Base-by-base conservation (phyloP, 1,140 invertebrate species). In the Philotrypesis tridentata region DNA sequence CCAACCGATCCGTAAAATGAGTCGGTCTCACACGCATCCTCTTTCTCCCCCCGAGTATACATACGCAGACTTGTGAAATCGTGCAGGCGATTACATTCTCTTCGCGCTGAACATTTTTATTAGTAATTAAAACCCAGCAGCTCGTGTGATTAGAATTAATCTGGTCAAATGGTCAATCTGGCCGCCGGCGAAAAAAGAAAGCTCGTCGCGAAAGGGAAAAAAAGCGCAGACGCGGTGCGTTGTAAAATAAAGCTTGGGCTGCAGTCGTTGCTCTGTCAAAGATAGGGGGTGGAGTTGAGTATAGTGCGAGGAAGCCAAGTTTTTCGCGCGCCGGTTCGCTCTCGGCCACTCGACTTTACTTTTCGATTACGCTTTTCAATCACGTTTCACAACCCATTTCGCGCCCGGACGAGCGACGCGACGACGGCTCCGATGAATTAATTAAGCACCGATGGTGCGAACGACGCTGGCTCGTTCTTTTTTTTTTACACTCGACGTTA, bases 61-160 rank as follows among this genome's bases (percentile, higher is more conserved):
- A n/a, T n/a, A n/a, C n/a, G 11, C 14, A n/a, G n/a, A 11, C 23
- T 29, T 65, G 27, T 11, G 27, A 55, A 55, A 71, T 79, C 77
- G 27, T 21, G 48, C 21, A 43, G 23, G 8, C 79, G 79, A 81
- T 81, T 73, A 80, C 79, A 29, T 74, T 74, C 43, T 33, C 37
- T 33, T 23, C 55, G 4, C 9, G 29, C 31, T 84, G 83, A 85
- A 87, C 82, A 89, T 89, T 91, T 90, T 91, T 90, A 91, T 91
- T 88, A 88, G 87, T 91, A 91, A 91, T 91, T 91, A 91, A 91
- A 90, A 90, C 85, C 88, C 88, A 90, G 85, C 86, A 85, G 86
- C 77, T 86, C 88, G 88, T 89, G 87, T 90, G 89, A 91, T 91
- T 90, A 88, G 88, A 90, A 91, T 91, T 91, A 91, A 91, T 83